Percentiles rank a stretch among this genome's conserved stretches.
These are phyloP conservation scores for Gymnogyps californianus DNA, from an alignment of 2,113 vertebrate species.

Conservation along the genomic window DNA sequence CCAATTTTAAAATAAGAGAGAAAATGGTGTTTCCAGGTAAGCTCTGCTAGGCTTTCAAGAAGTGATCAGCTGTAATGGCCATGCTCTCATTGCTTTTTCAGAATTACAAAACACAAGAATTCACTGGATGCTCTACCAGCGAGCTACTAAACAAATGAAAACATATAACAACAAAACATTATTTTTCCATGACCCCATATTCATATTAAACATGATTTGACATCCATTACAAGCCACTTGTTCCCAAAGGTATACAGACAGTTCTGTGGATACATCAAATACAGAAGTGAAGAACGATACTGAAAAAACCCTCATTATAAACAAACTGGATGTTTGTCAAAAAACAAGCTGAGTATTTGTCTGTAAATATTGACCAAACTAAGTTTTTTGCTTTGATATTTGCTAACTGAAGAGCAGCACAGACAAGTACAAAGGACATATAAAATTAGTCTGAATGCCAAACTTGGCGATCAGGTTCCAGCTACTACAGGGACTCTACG, in stretches of 20 bases:
- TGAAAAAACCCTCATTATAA: background rate
- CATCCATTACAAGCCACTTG: conserved; percentile 27
- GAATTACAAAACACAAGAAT: background rate
- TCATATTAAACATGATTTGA: background rate
- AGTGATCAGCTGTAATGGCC: background rate
- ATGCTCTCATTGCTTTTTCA: background rate
- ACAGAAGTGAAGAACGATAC: background rate
- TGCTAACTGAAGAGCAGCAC: conserved; percentile 22
- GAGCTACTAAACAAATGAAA: background rate
- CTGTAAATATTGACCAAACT: conserved; percentile 56
- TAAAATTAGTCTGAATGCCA: background rate
- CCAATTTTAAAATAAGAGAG: background rate
- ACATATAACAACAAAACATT: background rate
- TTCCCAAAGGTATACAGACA: background rate
- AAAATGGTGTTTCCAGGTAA: background rate
- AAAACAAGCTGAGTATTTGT: conserved; percentile 46
- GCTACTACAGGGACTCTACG: background rate
- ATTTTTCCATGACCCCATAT: background rate
- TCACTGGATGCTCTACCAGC: background rate
- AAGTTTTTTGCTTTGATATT: background rate
- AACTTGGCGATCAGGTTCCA: background rate
- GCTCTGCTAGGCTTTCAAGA: background rate
- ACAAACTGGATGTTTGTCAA: conserved; percentile 40
- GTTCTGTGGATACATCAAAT: background rate
- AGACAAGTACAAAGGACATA: conserved; percentile 18